phyloP scores from a whole-genome alignment of 2,888 invertebrate species.

The Exephanes ischioxanthus region DNA sequence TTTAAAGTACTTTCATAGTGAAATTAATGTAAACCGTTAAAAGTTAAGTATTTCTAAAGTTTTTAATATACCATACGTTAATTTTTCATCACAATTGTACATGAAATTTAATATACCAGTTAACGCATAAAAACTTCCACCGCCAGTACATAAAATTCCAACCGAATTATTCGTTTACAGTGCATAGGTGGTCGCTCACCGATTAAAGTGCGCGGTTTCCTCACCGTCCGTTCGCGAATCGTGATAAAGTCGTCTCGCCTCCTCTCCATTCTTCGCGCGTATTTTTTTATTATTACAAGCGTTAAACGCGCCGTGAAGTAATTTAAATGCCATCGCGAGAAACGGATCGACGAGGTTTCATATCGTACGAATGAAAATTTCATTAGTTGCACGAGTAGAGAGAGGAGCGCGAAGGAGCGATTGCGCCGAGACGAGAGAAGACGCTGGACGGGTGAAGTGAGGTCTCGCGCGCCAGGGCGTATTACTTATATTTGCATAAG shows the following conservation, averaged over 20 bases:
- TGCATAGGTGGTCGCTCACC: background rate
- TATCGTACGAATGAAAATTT: constrained; percentile 42
- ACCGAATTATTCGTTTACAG: background rate
- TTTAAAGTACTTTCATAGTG: no score
- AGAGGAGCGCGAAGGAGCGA: background rate
- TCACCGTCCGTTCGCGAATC: constrained; percentile 35
- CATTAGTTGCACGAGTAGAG: constrained; percentile 3
- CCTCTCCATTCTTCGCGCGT: constrained; percentile 16
- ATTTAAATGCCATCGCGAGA: constrained; percentile 80
- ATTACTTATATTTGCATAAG: constrained; percentile 81
- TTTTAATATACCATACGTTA: no score
- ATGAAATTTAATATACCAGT: no score
- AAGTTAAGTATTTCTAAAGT: no score
- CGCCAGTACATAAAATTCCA: no score
- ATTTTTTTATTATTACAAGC: constrained; percentile 71
- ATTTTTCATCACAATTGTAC: no score
- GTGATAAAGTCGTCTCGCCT: constrained; percentile 73
- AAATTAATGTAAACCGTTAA: no score
- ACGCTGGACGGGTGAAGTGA: constrained; percentile 35
- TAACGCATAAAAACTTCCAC: no score
- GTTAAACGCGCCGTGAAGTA: constrained; percentile 79
- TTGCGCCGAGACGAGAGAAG: constrained; percentile 20
- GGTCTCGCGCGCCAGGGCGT: constrained; percentile 39
- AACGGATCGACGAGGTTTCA: constrained; percentile 74
- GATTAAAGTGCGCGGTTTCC: constrained; percentile 18